Base-by-base conservation (phyloP, 53 echinoderm and acorn worm genomes). In the Astropecten irregularis region DNA sequence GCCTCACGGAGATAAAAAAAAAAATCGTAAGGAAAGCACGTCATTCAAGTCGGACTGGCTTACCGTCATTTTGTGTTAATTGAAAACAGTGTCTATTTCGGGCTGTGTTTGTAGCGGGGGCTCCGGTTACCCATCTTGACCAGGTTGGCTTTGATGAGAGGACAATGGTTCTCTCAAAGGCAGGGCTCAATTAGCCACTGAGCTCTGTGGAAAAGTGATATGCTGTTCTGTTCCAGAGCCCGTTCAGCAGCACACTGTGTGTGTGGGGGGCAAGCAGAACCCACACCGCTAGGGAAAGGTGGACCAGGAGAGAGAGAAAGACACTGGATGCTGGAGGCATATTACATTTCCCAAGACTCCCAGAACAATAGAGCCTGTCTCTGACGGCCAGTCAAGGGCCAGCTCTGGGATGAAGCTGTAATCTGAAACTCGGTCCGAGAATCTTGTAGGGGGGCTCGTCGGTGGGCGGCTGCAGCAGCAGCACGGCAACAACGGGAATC, bases 61-160 rank as follows among this genome's bases (percentile, higher is more conserved):
- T 60, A 62, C 62, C 36, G 61, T 62, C 79, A 79, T 56, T 62
- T 79, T 48, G 31, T 79, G 79, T 46, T 79, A 79, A 79, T 79
- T 79, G 79, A 79, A 79, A 79, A 79, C 49, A 79, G 79, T 79
- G 79, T 79, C 79, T 46, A 79, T 62, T 79, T 79, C 62, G n/a
- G 48, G 62, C 62, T 11, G 40, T 79, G 60, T 79, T 79, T 79
- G 79, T 33, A 60, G 11, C 40, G 6, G 9, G 32, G 34, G 79
- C 31, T 79, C 79, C 31, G 63, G 60, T 79, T 79, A 79, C 79
- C 47, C 49, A 48, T 79, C 61, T 79, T 46, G 49, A 3, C 61
- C 62, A 31, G 39, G 46, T 61, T 40, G 27, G 61, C 62, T 59
- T 62, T 79, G 62, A 60, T 18, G 61, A 47, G 62, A 2, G 26